These are phyloP conservation scores for Xanthorhoe designata DNA, from an alignment of 2,888 invertebrate genomes.

Conservation along the genomic window DNA sequence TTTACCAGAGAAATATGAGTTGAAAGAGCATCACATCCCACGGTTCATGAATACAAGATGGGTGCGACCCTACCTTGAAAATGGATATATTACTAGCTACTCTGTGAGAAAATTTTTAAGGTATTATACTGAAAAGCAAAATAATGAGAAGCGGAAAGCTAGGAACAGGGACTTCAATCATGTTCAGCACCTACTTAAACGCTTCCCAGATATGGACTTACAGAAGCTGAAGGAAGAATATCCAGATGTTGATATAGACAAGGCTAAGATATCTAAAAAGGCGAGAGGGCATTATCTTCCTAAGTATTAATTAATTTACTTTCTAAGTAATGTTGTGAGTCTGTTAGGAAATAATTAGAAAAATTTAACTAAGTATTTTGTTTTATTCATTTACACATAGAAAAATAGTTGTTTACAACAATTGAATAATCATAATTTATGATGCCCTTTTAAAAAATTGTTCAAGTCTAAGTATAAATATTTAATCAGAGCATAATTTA, in stretches of 20 bases:
- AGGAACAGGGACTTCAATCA: constrained; percentile 88
- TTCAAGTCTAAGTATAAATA: not conserved
- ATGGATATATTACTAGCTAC: constrained; percentile 79
- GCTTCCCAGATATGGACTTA: constrained; percentile 91
- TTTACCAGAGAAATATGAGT: constrained; percentile 82
- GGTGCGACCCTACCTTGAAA: constrained; percentile 85
- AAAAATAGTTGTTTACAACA: not conserved
- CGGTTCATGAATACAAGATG: constrained; percentile 88
- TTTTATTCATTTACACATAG: constrained; percentile 8
- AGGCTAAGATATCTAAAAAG: constrained; percentile 84
- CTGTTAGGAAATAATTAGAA: constrained; percentile 11
- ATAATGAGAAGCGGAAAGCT: constrained; percentile 83
- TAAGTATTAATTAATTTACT: constrained; percentile 57
- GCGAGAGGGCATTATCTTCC: constrained; percentile 87
- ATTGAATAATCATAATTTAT: not conserved
- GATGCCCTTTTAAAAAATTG: not conserved
- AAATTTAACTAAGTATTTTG: constrained; percentile 8
- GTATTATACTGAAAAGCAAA: constrained; percentile 88
- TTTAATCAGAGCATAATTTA: not conserved
- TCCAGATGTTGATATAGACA: constrained; percentile 91
- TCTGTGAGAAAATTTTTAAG: constrained; percentile 86
- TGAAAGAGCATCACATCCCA: constrained; percentile 88
- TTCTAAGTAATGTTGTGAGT: constrained; percentile 3
- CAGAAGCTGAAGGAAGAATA: constrained; percentile 89
- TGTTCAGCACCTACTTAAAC: constrained; percentile 88